These are phyloP conservation scores for Aphaenogaster rudis DNA, from an alignment of 1,140 invertebrate species.

Conservation along the genomic window DNA sequence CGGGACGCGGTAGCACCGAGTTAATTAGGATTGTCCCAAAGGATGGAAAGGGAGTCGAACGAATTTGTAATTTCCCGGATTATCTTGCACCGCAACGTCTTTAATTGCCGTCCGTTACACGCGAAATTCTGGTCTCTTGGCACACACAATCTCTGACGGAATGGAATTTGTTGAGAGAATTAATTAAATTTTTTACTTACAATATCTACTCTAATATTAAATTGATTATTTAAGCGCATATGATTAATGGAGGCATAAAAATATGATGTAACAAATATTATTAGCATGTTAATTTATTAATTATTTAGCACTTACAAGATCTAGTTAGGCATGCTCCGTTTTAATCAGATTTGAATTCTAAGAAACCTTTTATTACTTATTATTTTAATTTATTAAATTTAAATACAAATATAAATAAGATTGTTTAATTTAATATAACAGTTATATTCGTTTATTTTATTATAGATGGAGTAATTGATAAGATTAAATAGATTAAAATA, in stretches of 20 bases:
- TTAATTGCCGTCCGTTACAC: constrained; percentile 49
- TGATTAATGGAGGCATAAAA: neutral
- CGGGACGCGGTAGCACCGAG: constrained; percentile 7
- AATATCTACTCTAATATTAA: neutral
- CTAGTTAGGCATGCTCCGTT: too few species aligned
- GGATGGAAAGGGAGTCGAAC: constrained; percentile 37
- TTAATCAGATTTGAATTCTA: too few species aligned
- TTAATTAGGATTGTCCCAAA: constrained; percentile 63
- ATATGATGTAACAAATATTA: neutral
- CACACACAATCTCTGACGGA: neutral
- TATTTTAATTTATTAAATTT: neutral
- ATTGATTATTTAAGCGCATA: neutral
- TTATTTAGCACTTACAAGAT: too few species aligned
- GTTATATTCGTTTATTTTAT: neutral
- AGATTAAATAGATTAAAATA: neutral
- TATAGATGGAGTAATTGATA: neutral
- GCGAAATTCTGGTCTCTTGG: constrained; percentile 1
- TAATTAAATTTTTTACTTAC: neutral
- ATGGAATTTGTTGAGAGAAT: neutral
- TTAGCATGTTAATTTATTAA: constrained; percentile 16
- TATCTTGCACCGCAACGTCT: constrained; percentile 49
- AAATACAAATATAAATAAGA: constrained; percentile 6
- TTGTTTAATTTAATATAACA: constrained; percentile 1
- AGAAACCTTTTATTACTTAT: too few species aligned
- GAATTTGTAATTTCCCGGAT: constrained; percentile 64